Evolutionary conservation across 2,113 vertebrate species (phyloP), one percentile per base, ranked within the genome.

Genomic region (Mustela lutreola): DNA sequence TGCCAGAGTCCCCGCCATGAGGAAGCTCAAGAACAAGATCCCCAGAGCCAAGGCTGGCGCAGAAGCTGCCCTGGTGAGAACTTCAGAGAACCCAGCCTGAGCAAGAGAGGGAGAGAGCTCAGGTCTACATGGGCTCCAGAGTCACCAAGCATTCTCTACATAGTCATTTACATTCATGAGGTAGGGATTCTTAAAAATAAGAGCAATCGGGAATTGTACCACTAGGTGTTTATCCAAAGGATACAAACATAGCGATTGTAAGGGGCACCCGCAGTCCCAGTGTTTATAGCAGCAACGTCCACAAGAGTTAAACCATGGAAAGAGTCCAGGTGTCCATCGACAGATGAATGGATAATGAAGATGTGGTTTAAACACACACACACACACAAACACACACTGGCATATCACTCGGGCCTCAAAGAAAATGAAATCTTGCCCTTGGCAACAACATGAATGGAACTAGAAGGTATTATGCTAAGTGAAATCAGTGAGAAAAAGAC

Each of bases 151-250:
- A n/a, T 84, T 82, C 81, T 31, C 50, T 97, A 98, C 36, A 50
- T 89, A 89, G 93, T 97, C 95, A 93, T 96, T 96, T 96, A 82
- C 3, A 50, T 88, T 80, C 86, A 96, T 90, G 94, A 97, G 83
- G 97, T 87, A 70, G 56, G 56, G 48, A 62, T 95, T 95, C 79
- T 95, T 98, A 95, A 97, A 97, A 97, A 97, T 71, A 95, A 90
- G 15, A 94, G 24, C n/a, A 76, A 75, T 92, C 39, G 45, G 7
- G 33, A 70, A 70, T 70, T 36, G 18, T 33, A 70, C 1, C 18
- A 70, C 67, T 70, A 70, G 67, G 67, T 70, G 8, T 70, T 70
- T 36, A 36, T 70, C 33, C 67, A 70, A 36, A 70, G 33, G 18
- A 70, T n/a, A 70, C 67, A 67, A 67, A 18, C 65, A 67, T 67